These are phyloP conservation scores for Misgurnus mizolepis DNA, from an alignment of 2,113 vertebrate species.

Conservation along the genomic window DNA sequence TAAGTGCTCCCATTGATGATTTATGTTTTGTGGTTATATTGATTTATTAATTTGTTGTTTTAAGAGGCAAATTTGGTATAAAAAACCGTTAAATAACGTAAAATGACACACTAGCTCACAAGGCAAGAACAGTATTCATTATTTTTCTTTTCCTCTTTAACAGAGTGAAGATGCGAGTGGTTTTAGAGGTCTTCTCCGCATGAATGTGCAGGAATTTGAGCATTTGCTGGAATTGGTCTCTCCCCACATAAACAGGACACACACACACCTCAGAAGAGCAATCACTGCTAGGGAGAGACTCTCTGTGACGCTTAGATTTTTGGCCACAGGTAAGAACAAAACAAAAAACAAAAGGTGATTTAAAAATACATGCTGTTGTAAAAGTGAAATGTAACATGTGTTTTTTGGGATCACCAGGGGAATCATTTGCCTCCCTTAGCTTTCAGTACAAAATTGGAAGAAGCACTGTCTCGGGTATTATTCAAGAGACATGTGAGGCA, in stretches of 20 bases:
- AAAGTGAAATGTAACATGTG: too few relatives aligned
- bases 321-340: conserved; percentile 13
- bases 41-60: too few relatives aligned
- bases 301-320: conserved; percentile 19
- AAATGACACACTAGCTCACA: too few relatives aligned
- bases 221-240: conserved; percentile 2
- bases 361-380: background rate
- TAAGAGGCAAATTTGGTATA: too few relatives aligned
- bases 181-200: conserved; percentile 2
- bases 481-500: conserved; percentile 10
- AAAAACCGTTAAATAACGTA: background rate
- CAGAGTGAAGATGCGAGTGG: background rate
- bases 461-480: background rate
- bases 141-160: too few relatives aligned
- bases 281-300: conserved; percentile 16
- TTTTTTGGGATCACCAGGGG: background rate
- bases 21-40: too few relatives aligned
- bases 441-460: conserved; percentile 32
- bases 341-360: background rate
- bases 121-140: too few relatives aligned
- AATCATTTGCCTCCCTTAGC: conserved; percentile 14
- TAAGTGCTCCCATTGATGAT: too few relatives aligned
- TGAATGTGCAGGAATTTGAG: conserved; percentile 8
- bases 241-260: background rate
- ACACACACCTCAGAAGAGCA: conserved; percentile 12